phyloP scores from a whole-genome alignment of 2,113 vertebrate species.

The Falcunculus frontatus region DNA sequence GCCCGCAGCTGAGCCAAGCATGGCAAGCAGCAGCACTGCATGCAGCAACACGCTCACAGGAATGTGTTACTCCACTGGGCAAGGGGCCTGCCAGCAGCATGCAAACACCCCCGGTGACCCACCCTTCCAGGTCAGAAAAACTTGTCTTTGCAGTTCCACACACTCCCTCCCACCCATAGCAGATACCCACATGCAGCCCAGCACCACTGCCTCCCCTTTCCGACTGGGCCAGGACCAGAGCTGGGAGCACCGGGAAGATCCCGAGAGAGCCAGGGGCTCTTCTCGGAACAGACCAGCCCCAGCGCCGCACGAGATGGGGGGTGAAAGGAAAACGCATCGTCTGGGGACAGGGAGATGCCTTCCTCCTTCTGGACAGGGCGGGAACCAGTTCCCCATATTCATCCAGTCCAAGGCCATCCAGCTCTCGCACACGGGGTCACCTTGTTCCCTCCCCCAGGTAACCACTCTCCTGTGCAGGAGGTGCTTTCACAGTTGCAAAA shows the following conservation, averaged over 20 bases:
- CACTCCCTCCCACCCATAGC: neutral
- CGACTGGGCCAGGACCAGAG: fast-evolving
- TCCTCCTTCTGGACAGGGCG: neutral
- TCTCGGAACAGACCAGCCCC: neutral
- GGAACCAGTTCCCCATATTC: neutral
- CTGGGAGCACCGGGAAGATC: neutral
- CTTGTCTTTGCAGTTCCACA: conserved; percentile 19
- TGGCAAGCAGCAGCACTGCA: neutral
- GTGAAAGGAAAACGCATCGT: fast-evolving
- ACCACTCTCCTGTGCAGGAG: neutral
- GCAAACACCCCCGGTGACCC: conserved; percentile 5
- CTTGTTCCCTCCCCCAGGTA: neutral
- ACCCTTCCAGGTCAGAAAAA: conserved; percentile 24
- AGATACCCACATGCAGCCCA: neutral
- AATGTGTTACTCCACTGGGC: conserved; percentile 37
- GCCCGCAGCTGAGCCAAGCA: neutral
- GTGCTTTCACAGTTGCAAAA: neutral
- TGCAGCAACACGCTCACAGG: conserved; percentile 29
- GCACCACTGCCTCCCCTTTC: neutral
- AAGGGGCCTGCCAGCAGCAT: conserved; percentile 51
- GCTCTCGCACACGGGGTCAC: neutral
- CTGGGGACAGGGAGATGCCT: neutral
- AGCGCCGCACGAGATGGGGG: fast-evolving
- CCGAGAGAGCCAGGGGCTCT: neutral
- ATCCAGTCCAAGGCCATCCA: neutral